Conservation (phyloP, 2,797 vertebrate genomes). For the Toxotes lorentzi region DNA sequence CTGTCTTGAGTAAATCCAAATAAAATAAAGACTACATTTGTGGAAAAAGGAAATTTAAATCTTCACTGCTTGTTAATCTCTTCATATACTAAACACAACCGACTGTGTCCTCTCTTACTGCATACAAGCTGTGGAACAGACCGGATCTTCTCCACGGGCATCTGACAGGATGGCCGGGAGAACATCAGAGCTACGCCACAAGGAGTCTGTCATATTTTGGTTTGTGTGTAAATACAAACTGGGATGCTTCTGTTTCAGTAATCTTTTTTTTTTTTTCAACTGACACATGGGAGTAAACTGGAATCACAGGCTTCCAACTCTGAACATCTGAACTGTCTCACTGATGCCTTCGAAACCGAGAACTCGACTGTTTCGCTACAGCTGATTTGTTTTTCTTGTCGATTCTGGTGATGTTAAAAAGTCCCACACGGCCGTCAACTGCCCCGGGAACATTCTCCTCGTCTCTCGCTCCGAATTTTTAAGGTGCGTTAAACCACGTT, state of each 20-base stretch:
- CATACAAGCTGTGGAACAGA: conserved; percentile 36
- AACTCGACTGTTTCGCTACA: neutral
- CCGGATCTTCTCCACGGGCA: neutral
- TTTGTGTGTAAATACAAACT: conserved; percentile 29
- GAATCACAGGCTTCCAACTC: conserved; percentile 8
- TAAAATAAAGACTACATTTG: conserved; percentile 45
- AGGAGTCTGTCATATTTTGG: conserved; percentile 2
- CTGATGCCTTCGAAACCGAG: neutral
- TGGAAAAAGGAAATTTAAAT: conserved; percentile 36
- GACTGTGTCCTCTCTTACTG: conserved; percentile 29
- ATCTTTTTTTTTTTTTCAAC: neutral
- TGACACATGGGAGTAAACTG: neutral
- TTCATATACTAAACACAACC: conserved; percentile 33
- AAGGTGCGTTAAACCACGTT: conserved; percentile 26
- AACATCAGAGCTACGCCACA: neutral
- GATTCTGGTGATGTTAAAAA: neutral
- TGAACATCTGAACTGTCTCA: neutral
- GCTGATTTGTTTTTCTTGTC: neutral
- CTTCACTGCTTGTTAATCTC: conserved; percentile 47
- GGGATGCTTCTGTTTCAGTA: conserved; percentile 5
- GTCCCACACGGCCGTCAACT: conserved; percentile 17
- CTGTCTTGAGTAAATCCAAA: conserved; percentile 55
- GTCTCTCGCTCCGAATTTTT: neutral
- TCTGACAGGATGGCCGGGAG: neutral
- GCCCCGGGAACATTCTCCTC: conserved; percentile 4